These are phyloP conservation scores for Maccullochella peelii DNA, from an alignment of 2,113 vertebrate species.

Conservation along the genomic window DNA sequence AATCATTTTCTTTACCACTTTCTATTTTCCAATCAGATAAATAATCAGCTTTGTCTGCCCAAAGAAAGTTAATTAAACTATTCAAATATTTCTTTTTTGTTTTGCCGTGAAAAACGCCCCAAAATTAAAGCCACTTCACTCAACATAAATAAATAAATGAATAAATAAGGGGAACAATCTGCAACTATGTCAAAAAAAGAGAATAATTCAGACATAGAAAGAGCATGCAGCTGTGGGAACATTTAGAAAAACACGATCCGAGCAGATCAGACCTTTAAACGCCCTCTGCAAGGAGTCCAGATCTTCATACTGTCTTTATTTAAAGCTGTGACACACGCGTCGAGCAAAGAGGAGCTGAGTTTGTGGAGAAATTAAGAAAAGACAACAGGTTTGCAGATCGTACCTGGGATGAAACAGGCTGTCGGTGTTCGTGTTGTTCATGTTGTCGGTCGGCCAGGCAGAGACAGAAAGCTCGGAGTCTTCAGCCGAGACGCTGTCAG, in stretches of 20 bases:
- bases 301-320: neutral
- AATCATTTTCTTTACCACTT: neutral
- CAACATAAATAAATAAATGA: neutral
- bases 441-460: neutral
- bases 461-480: slow-evolving; percentile 1
- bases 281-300: neutral
- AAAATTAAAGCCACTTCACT: neutral
- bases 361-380: too few relatives aligned
- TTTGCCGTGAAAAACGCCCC: neutral
- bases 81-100: too few relatives aligned
- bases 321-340: too few relatives aligned
- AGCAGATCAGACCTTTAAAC: neutral
- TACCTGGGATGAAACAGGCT: slow-evolving; percentile 69
- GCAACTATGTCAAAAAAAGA: neutral
- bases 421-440: slow-evolving; percentile 41
- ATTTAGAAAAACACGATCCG: neutral
- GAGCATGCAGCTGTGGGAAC: too few relatives aligned
- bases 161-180: neutral
- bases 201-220: neutral
- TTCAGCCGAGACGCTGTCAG: slow-evolving; percentile 44
- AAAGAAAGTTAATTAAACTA: too few relatives aligned
- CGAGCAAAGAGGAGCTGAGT: too few relatives aligned
- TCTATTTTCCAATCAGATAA: neutral
- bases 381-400: neutral
- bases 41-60: too few relatives aligned